phyloP scores from a whole-genome alignment of 37 sponge, comb jelly and placozoan genomes.

The Beroe ovata region DNA sequence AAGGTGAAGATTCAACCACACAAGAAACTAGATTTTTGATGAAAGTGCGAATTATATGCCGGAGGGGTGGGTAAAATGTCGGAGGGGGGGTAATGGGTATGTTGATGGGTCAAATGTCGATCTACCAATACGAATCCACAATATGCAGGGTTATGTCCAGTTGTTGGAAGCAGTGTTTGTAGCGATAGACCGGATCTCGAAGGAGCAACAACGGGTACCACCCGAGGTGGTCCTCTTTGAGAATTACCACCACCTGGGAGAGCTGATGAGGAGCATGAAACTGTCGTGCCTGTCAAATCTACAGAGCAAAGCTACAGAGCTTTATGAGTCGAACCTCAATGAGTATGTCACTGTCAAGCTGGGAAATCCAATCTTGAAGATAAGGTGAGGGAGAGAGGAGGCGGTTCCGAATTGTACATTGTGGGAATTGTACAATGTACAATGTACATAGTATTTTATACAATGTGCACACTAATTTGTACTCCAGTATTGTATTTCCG shows the following conservation, averaged over 20 bases:
- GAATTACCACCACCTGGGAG: slow-evolving; percentile 34
- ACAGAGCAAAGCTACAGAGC: not conserved
- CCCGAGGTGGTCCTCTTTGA: slow-evolving; percentile 48
- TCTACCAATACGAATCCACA: too few relatives aligned
- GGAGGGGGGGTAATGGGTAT: too few relatives aligned
- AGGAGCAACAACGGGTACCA: slow-evolving; percentile 54
- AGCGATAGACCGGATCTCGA: slow-evolving; percentile 36
- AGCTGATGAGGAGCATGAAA: not conserved
- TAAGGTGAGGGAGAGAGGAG: slow-evolving; percentile 13
- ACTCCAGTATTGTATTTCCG: too few relatives aligned
- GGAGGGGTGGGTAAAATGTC: too few relatives aligned
- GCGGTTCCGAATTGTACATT: too few relatives aligned
- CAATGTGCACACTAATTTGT: too few relatives aligned
- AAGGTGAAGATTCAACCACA: slow-evolving; percentile 37
- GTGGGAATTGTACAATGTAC: too few relatives aligned
- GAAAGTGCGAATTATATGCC: too few relatives aligned
- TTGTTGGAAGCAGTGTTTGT: slow-evolving; percentile 45
- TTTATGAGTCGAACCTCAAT: slow-evolving; percentile 1
- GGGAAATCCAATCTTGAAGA: slow-evolving; percentile 59
- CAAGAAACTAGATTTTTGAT: too few relatives aligned
- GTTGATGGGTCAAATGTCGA: too few relatives aligned
- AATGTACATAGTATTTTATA: too few relatives aligned
- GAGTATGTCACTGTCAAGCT: slow-evolving; percentile 50
- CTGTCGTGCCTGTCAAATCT: slow-evolving; percentile 28
- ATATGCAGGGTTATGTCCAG: slow-evolving; percentile 17